A percentile compares a stretch with the other conserved stretches of the same genome.
phyloP scores from a whole-genome alignment of 2,888 invertebrate genomes.

The Allolobophora icterica region DNA sequence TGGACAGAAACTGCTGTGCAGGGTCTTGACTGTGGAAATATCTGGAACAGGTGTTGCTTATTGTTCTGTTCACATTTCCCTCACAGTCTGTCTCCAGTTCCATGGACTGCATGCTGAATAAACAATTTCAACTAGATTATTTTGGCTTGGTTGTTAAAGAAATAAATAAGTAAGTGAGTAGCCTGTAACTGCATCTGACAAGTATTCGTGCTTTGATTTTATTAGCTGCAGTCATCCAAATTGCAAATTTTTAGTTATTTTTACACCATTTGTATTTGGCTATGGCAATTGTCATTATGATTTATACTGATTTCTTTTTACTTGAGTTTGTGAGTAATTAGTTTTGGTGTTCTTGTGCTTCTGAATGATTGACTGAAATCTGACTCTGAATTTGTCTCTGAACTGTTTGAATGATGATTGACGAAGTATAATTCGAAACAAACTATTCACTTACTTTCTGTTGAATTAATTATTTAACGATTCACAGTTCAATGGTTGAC shows the following conservation, averaged over 20 bases:
- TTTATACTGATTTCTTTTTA: not conserved
- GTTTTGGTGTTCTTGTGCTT: not conserved
- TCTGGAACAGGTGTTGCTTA: not conserved
- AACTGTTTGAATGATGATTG: not conserved
- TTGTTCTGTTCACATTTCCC: not conserved
- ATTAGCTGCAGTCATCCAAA: not conserved
- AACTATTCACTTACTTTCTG: not conserved
- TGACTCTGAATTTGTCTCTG: not conserved
- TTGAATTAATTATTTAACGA: not conserved
- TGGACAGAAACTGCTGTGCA: not conserved
- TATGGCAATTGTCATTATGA: not conserved
- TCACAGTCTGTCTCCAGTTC: not conserved
- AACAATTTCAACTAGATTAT: not conserved
- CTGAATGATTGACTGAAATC: too few relatives aligned
- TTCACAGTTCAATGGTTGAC: not conserved
- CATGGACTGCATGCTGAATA: not conserved
- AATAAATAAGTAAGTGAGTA: too few relatives aligned
- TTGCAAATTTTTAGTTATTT: not conserved
- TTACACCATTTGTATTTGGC: not conserved
- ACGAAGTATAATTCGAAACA: not conserved
- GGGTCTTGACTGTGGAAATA: not conserved
- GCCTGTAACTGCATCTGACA: too few relatives aligned
- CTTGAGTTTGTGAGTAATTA: not conserved
- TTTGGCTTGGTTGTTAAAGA: not conserved
- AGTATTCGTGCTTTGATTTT: not conserved